Percentiles rank a stretch among this genome's conserved stretches.
Evolutionary conservation across 53 echinoderm and acorn worm genomes (phyloP).

Genomic region (Antedon mediterranea): DNA sequence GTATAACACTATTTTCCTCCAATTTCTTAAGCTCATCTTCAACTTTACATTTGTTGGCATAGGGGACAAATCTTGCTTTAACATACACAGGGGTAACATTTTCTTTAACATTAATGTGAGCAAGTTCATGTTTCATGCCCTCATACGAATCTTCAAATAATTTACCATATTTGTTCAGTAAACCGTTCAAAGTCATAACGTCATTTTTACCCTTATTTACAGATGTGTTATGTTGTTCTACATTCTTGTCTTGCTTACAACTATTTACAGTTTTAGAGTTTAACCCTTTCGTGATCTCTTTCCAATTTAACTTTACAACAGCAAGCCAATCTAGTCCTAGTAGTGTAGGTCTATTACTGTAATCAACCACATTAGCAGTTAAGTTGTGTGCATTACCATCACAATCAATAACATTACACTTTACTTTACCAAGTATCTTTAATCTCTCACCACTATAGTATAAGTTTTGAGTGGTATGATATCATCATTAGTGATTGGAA

Average conservation of each 20-base stretch:
- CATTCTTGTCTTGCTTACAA: not conserved
- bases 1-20: conserved; percentile 12
- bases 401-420: not conserved
- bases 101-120: conserved; percentile 21
- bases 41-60: conserved; percentile 21
- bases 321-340: conserved; percentile 38
- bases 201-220: not conserved
- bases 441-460: not conserved
- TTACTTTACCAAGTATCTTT: not conserved
- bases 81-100: not conserved
- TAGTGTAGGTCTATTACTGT: conserved; percentile 14
- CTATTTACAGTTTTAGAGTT: not conserved
- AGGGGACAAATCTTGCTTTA: conserved; percentile 27
- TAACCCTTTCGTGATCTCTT: conserved; percentile 9
- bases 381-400: not conserved
- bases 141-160: conserved; percentile 31
- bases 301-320: conserved; percentile 26
- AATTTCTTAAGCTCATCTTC: conserved; percentile 20
- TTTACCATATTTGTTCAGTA: conserved; percentile 1
- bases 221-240: not conserved
- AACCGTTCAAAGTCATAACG: not conserved
- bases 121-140: conserved; percentile 16
- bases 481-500: not conserved
- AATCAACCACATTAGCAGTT: conserved; percentile 8
- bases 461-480: not conserved